These are phyloP conservation scores for Iphiclides podalirius DNA, from an alignment of 2,888 invertebrate genomes.

Conservation along the genomic window DNA sequence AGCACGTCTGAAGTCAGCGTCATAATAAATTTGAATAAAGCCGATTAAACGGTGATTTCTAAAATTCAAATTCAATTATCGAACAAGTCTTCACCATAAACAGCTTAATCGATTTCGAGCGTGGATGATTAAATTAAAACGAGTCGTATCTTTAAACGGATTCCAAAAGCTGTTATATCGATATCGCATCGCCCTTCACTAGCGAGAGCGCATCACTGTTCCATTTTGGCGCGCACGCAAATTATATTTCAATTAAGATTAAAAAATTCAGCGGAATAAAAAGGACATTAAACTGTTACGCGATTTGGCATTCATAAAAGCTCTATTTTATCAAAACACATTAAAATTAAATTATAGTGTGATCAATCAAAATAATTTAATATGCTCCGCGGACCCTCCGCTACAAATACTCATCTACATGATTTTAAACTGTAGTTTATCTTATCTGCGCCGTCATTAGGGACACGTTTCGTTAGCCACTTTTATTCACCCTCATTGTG, in stretches of 20 bases:
- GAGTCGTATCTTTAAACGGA: not conserved
- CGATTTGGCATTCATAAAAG: slow-evolving; percentile 47
- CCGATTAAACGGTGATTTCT: not conserved
- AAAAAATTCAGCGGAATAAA: slow-evolving; percentile 25
- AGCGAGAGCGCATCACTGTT: too few species aligned
- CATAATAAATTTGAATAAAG: not conserved
- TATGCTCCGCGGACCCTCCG: slow-evolving; percentile 45
- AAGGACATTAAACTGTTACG: slow-evolving; percentile 37
- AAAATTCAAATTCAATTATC: not conserved
- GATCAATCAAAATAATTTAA: slow-evolving; percentile 76
- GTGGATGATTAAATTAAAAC: not conserved
- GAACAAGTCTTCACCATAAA: not conserved
- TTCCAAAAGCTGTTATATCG: slow-evolving; percentile 17
- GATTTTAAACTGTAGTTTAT: slow-evolving; percentile 62
- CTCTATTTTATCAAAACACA: slow-evolving; percentile 72
- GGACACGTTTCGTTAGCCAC: slow-evolving; percentile 26
- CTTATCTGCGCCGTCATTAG: slow-evolving; percentile 65
- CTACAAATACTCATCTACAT: slow-evolving; percentile 54
- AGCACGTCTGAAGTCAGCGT: not conserved
- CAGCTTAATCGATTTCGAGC: slow-evolving; percentile 30
- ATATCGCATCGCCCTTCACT: slow-evolving; percentile 28
- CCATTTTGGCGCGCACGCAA: slow-evolving; percentile 31
- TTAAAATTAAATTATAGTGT: slow-evolving; percentile 72
- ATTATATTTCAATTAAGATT: slow-evolving; percentile 36
- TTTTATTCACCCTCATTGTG: slow-evolving; percentile 24